Evolutionary conservation across 2,113 vertebrate species (phyloP), one percentile per base, ranked within the genome.

Genomic region (Chelonoidis abingdonii): DNA sequence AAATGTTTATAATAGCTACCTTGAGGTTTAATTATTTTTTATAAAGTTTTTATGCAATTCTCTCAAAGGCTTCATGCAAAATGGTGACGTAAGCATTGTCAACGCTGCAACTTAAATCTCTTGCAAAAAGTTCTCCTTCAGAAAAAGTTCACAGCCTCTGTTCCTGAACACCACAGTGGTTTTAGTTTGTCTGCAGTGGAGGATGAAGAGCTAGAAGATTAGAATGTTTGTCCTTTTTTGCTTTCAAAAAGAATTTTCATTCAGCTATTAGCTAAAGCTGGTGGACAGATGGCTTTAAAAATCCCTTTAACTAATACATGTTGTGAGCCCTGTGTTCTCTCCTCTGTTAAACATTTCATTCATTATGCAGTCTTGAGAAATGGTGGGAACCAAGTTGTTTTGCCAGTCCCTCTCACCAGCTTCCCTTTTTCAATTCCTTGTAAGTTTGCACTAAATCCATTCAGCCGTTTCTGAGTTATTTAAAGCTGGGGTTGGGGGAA

Each of bases 281-380:
- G 83, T 95, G 95, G 96, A 97, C 95, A 96, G 96, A 97, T 92
- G 96, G 95, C 92, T 96, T 96, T 91, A 95, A 92, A 97, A 98
- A 95, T 93, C 93, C 93, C 88, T 96, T 96, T 96, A 93, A 97
- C 95, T 97, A 97, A 96, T 95, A 97, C 24, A 7, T 95, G 89
- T 97, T 96, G 93, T 97, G 94, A 97, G 89, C 94, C 96, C 95
- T 95, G 97, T 93, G 96, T 95, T 95, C 93, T 94, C 96, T 95
- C 91, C 29, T 97, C 94, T 98, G 96, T 97, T 94, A 86, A 96
- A 96, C 90, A 44, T 95, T 97, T 96, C 87, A 96, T 93, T 97
- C 96, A 97, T 97, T 97, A 92, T 97, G 93, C 94, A 57, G 93
- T 44, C 92, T 87, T 50, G 83, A 92, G 93, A 75, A 89, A 92